Base-by-base conservation (phyloP, 2,113 vertebrate genomes). In the Erythrocercus mccallii region DNA sequence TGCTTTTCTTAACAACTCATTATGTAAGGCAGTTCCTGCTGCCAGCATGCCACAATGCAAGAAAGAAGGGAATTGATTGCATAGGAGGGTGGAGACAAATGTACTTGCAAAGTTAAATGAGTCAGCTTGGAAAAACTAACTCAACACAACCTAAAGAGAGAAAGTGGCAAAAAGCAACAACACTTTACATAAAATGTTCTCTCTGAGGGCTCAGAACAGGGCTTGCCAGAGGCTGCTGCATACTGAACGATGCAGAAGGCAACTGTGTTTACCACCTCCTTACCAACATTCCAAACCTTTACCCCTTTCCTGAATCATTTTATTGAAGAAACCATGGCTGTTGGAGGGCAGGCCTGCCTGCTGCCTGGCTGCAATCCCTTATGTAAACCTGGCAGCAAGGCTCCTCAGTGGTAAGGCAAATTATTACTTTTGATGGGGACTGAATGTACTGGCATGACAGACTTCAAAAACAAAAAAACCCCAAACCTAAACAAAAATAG, bases 101-200 rank as follows among this genome's bases (percentile, higher is more conserved):
- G 92, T 96, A 94, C 95, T 94, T 42, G 74, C 76, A 61, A 91
- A 86, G 69, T 90, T 88, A 95, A 93, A 77, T 96, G 96, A 97
- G 92, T 97, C 95, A 96, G 88, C 88, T 96, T 50, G 90, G 96
- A 97, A 96, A 97, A 96, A 97, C 76, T 93, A 96, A 95, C 88
- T 94, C 90, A 88, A 95, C 40, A 71, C 74, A 96, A 92, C 57
- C 45, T 96, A 93, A 92, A 94, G 72, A 82, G 25, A 82, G 37
- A 92, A 80, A 86, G 71, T 45, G 50, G 89, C 72, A 94, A 96
- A 95, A 47, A 88, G 51, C 42, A 80, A 54, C 60, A 86, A 71
- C 31, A 58, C 12, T 33, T 73, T 56, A 74, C 47, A 81, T 50
- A 64, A 83, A 40, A 66, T 7, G 23, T 31, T 50, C 28, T 71